Conservation (phyloP, 1,140 invertebrate species). For the Diorhabda sublineata region DNA sequence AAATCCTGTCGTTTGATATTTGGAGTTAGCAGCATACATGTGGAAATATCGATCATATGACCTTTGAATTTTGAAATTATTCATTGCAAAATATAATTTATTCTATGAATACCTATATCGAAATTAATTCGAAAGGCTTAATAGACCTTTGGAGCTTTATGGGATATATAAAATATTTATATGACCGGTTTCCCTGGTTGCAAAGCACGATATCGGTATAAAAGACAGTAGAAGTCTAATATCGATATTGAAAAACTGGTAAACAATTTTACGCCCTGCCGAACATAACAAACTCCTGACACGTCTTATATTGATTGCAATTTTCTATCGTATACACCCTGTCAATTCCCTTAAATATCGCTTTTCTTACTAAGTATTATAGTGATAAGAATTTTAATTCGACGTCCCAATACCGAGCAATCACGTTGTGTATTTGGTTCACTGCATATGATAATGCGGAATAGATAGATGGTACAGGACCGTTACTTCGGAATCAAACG, state of each 20-base stretch:
- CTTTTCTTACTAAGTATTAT: neutral
- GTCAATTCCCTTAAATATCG: conserved; percentile 2
- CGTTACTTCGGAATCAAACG: too few relatives aligned
- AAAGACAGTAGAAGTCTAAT: neutral
- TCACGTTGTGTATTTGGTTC: neutral
- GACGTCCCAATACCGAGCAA: conserved; percentile 1
- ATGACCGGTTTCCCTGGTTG: too few relatives aligned
- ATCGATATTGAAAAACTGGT: conserved; percentile 1
- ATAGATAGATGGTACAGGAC: too few relatives aligned
- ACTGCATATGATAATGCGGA: neutral
- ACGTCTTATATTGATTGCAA: conserved; percentile 1
- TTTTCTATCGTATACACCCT: conserved; percentile 2
- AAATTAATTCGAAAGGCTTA: too few relatives aligned
- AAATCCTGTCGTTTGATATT: too few relatives aligned
- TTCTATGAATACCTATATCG: too few relatives aligned
- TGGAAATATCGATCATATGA: too few relatives aligned
- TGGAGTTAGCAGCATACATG: too few relatives aligned
- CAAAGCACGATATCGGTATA: neutral
- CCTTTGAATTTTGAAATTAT: too few relatives aligned
- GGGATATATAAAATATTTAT: too few relatives aligned
- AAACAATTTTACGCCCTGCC: neutral
- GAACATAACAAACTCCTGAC: conserved; percentile 1
- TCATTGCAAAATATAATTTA: too few relatives aligned
- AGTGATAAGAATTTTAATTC: conserved; percentile 1
- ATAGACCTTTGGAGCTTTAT: too few relatives aligned